Percentiles rank a stretch among this genome's conserved stretches.
phyloP scores from a whole-genome alignment of 2,888 invertebrate genomes.

The Synanthedon tipuliformis region DNA sequence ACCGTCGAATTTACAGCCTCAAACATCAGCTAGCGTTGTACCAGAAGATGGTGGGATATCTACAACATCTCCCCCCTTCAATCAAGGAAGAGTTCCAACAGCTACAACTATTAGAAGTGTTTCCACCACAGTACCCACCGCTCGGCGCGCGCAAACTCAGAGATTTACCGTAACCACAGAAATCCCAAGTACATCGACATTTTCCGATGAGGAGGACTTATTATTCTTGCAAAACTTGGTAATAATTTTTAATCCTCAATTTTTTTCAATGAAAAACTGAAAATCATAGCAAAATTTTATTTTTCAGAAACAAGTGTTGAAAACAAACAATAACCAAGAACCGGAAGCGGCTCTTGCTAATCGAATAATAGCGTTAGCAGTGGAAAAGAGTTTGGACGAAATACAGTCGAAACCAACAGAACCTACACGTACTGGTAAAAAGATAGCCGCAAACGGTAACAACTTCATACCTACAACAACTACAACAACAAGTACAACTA shows the following conservation, averaged over 20 bases:
- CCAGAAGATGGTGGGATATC: slow-evolving; percentile 47
- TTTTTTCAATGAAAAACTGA: neutral
- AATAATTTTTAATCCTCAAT: slow-evolving; percentile 15
- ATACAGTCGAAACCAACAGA: slow-evolving; percentile 33
- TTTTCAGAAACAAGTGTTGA: slow-evolving; percentile 59
- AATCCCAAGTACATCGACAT: slow-evolving; percentile 55
- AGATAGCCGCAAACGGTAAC: slow-evolving; percentile 26
- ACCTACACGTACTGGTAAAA: slow-evolving; percentile 36
- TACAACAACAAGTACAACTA: slow-evolving; percentile 18
- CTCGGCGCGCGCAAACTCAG: slow-evolving; percentile 24
- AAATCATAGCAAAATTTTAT: neutral
- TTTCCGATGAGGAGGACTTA: slow-evolving; percentile 68
- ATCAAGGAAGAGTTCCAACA: slow-evolving; percentile 27
- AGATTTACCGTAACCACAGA: slow-evolving; percentile 44
- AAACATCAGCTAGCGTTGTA: slow-evolving; percentile 18
- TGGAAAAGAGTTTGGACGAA: slow-evolving; percentile 60
- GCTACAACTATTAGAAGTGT: slow-evolving; percentile 24
- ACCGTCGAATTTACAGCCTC: slow-evolving; percentile 41
- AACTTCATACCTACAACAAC: slow-evolving; percentile 29
- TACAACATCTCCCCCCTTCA: slow-evolving; percentile 45
- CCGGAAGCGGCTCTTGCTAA: slow-evolving; percentile 63
- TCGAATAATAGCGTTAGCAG: slow-evolving; percentile 66
- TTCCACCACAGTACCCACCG: slow-evolving; percentile 19
- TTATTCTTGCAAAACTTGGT: slow-evolving; percentile 73
- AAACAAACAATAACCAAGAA: slow-evolving; percentile 46